Evolutionary conservation across 2,113 vertebrate genomes (phyloP).

Genomic region (Ceratotherium simum): DNA sequence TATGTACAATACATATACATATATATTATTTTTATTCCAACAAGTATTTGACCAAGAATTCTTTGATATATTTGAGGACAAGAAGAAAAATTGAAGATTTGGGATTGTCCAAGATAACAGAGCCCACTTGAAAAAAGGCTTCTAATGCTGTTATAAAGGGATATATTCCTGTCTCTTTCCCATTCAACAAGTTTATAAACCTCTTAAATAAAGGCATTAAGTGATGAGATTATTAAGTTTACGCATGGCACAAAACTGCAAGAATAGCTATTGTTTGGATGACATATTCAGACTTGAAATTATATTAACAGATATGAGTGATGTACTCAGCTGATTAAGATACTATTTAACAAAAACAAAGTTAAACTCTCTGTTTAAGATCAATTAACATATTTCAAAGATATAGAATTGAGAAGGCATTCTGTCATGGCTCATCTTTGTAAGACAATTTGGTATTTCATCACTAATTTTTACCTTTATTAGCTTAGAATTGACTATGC

Average conservation of each 20-base stretch:
- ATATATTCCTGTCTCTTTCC: background rate
- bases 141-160: background rate
- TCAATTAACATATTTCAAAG: background rate
- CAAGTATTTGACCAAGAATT: background rate
- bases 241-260: background rate
- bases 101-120: background rate
- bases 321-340: background rate
- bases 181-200: constrained; percentile 7
- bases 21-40: background rate
- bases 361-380: background rate
- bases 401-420: background rate
- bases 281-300: background rate
- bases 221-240: constrained; percentile 10
- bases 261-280: background rate
- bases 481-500: background rate
- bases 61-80: background rate
- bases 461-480: background rate
- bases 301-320: background rate
- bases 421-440: background rate
- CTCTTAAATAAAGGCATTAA: background rate
- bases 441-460: background rate
- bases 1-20: background rate
- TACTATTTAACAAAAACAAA: background rate
- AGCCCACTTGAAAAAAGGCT: background rate
- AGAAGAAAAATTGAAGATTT: background rate